Conservation (phyloP, 2,888 invertebrate genomes). For the Zygothrica quintamaculata region DNA sequence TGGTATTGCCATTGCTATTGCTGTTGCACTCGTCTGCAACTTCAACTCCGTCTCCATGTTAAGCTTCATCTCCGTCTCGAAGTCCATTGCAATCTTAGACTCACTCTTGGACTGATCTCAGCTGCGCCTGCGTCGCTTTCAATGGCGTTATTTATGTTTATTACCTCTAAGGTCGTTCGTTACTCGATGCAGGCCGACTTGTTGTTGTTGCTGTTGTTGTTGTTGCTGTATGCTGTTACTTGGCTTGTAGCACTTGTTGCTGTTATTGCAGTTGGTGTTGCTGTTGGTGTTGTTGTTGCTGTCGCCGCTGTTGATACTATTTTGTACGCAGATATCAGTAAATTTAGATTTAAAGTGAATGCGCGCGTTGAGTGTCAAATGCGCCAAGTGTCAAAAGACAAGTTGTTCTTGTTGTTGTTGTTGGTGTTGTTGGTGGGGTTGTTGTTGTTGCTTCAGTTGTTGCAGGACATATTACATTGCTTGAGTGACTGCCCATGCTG, state of each 20-base stretch:
- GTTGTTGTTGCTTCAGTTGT: constrained; percentile 44
- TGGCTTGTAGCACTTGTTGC: constrained; percentile 40
- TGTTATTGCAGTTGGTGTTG: constrained; percentile 52
- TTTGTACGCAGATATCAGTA: constrained; percentile 81
- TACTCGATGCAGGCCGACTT: constrained; percentile 64
- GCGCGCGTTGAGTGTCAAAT: constrained; percentile 81
- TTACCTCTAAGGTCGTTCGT: constrained; percentile 81
- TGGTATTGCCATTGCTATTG: constrained; percentile 15
- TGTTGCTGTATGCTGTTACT: constrained; percentile 39
- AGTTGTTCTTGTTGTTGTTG: constrained; percentile 48
- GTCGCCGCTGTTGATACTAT: constrained; percentile 79
- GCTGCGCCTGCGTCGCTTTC: constrained; percentile 75
- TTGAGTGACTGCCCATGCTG: constrained; percentile 49
- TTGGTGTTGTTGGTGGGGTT: constrained; percentile 33
- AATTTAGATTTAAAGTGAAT: constrained; percentile 82
- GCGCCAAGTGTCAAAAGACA: constrained; percentile 80
- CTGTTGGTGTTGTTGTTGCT: constrained; percentile 60
- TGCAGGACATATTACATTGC: constrained; percentile 75
- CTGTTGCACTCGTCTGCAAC: constrained; percentile 8
- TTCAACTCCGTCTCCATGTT: constrained; percentile 19
- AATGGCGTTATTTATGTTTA: constrained; percentile 82
- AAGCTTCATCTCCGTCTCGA: constrained; percentile 20
- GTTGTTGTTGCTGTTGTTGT: constrained; percentile 32
- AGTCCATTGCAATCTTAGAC: constrained; percentile 60
- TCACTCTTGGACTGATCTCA: constrained; percentile 62